Evolutionary conservation across 2,113 vertebrate genomes (phyloP), one percentile per base, ranked within the genome.

Genomic region (Condylura cristata): DNA sequence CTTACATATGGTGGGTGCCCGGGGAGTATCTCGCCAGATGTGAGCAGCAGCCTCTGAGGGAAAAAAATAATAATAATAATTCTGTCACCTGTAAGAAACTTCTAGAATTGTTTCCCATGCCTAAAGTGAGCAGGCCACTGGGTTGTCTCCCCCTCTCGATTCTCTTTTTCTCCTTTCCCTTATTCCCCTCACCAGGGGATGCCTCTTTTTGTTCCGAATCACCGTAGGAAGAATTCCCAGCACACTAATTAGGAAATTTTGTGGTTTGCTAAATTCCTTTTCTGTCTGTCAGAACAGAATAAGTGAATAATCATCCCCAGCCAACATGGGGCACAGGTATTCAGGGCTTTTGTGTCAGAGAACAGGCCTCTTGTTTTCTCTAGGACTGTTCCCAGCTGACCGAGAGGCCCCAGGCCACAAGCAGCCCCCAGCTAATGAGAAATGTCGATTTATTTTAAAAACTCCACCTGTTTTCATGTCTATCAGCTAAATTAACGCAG

Each of bases 1-100:
- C 98, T 98, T 99, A 98, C 98, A 98, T 98, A 98, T 98, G 98
- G 98, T 16, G 24, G 94, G 97, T 90, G 96, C 97, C 97, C 63
- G 75, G 97, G 98, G 97, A 97, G 81, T 86, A 5, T 89, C 89
- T 85, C 93, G 80, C 98, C 98, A 98, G 97, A 98, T 98, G 98
- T 96, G 96, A 98, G 88, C 94, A 95, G 85, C 93, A 91, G 94
- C 95, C 91, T 86, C 53, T 91, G 56, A 24, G 10, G 56, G 2
- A 22, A 30, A 30, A 66, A 41, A 74, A 28, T 86, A 60, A 20
- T 6, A 81, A n/a, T n/a, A 56, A 78, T 91, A 91, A 28, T 75
- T 44, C 76, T 74, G 18, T 74, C 11, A 16, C 86, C n/a, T n/a
- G 3, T 86, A 76, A 93, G 93, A 94, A 98, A 96, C 65, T 97